Evolutionary conservation across 2,797 vertebrate genomes (phyloP), one percentile per base, ranked within the genome.

Genomic region (Nasua narica): DNA sequence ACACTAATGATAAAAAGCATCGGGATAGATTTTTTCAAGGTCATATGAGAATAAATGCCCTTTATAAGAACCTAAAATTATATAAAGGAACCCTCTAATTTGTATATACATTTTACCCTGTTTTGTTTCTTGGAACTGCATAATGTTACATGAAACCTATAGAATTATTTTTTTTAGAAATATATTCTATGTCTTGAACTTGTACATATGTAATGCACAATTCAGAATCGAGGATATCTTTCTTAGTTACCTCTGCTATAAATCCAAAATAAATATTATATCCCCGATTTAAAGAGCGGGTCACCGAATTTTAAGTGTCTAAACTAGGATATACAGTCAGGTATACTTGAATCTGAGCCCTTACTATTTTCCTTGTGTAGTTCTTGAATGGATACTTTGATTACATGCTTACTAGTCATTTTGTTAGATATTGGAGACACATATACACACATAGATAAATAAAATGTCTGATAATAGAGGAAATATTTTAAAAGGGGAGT

Each of bases 1-100:
- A 93, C 11, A 40, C 27, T 95, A 88, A 88, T 82, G 70, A 95
- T 92, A 27, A 87, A 96, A 96, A 95, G 11, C 95, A 94, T 86
- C 2, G 14, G 25, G 25, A 5, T 27, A 70, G 78, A 86, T 87
- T 96, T 96, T 96, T 86, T 92, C 90, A 94, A 92, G 88, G 58
- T 83, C 95, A 94, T n/a, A 43, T 76, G 35, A 96, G 56, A 96
- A 90, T 74, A 96, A 72, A 92, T 52, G 50, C 2, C 5, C 52
- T 74, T 78, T 93, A 43, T 58, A 92, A 15, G 88, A 90, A 76
- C 9, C 16, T 87, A 90, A 95, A 92, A 69, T 83, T 90, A 82
- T 37, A 91, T 14, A 70, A 90, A 92, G 25, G 18, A 1, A 52
- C 29, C 76, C 0, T 87, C 58, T 95, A 83, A 96, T 79, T 27